Evolutionary conservation across 53 echinoderm and acorn worm genomes (phyloP), one percentile per base, ranked within the genome.

Genomic region (Stichopus horrens): DNA sequence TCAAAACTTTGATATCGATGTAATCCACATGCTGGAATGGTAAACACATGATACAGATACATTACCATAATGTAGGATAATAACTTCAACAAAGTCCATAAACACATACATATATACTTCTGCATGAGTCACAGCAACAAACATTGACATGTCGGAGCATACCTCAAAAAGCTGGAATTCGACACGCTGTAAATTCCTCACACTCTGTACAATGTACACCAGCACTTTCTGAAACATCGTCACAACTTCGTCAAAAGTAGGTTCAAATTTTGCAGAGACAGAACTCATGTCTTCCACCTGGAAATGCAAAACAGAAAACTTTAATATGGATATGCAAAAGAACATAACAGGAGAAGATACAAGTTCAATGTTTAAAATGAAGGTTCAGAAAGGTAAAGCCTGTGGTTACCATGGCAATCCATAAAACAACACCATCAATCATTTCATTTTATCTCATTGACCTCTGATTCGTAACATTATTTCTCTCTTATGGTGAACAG

Each of bases 221-320:
- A 97, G 83, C 7, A 91, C 93, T 66, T 93, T 88, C 73, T 92
- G 90, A 83, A 97, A 86, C 71, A 92, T 81, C 13, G 90, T 86
- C 1, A 88, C 88, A 18, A 93, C 83, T 20, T 79, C 83, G 76
- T 97, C 91, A 89, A 97, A 94, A 63, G 89, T 86, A 8, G 97
- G 97, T 5, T 88, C 92, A 90, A 97, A 97, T 81, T 76, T 92
- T 52, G 93, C 92, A 68, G 95, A 90, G 9, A 91, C 87, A 11
- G 85, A 57, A 2, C 88, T 83, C 95, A 94, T 95, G 74, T 90
- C 76, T 9, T 93, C 93, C 55, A 92, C 94, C 96, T 96, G 86
- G 56, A 63, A 16, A 63, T 63, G 63, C 7, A 63, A 63, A 16
- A 63, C 16, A 63, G 16, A 63, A 63, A 63, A 63, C 5, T 63